Evolutionary conservation across 1,140 invertebrate species (phyloP), one percentile per base, ranked within the genome.

Genomic region (Drosophila tropicalis): DNA sequence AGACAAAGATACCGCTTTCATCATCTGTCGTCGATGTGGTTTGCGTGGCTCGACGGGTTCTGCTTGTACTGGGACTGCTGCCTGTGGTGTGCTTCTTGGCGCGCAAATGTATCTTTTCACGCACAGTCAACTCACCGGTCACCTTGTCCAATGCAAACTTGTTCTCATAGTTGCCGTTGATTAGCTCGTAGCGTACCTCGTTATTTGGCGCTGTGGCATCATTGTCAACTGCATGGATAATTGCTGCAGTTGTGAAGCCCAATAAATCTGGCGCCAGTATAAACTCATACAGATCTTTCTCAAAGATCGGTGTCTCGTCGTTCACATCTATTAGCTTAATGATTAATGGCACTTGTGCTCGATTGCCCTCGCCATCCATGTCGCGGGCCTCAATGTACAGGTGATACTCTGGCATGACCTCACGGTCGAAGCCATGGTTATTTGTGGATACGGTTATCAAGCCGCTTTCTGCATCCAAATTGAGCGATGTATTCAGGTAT

Each of bases 171-270:
- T 97, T 97, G 13, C 96, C 96, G 66, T 95, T 94, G 74, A 97
- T 94, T 44, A 98, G 94, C 93, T 97, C 96, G 92, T 98, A 98
- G 81, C 95, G 94, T 12, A 98, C 94, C 83, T 95, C 93, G 92
- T 97, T 98, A 92, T 98, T 98, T 3, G 97, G 96, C n/a, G 95
- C 92, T 58, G 96, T 96, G 10, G 96, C 95, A 86, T 98, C 97
- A 70, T 94, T 94, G 92, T 98, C 97, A 55, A 94, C 93, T 60
- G 97, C 97, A 94, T 95, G 96, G 47, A 97, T 94, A 75, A 95
- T 93, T 17, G 96, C 96, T 19, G 94, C 92, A 36, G 94, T 93
- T 3, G 96, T 96, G 81, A 97, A 97, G 81, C 95, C 95, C 36
- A 93, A 94, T 63, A 95, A 92, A 81, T 96, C 95, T 5, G 94